Evolutionary conservation across 2,888 invertebrate species (phyloP).

Genomic region (Drosophila leonis): DNA sequence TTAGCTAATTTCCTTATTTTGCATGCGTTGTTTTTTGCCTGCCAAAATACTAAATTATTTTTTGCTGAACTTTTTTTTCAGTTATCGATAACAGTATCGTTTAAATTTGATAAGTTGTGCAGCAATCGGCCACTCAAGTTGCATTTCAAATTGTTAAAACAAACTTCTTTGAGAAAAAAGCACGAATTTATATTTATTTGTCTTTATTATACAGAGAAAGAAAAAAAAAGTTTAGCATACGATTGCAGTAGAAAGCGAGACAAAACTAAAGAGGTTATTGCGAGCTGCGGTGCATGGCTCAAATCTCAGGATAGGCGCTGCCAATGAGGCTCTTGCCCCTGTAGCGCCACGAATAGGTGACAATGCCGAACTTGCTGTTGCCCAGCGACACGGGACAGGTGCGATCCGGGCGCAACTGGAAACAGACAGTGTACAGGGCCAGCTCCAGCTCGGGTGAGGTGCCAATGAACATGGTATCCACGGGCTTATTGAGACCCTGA

Average conservation of each 20-base stretch:
- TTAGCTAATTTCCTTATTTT: background rate
- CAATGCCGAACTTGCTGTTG: slow-evolving; percentile 90
- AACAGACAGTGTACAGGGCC: slow-evolving; percentile 95
- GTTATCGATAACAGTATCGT: background rate
- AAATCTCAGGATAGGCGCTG: slow-evolving; percentile 93
- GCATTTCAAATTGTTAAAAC: background rate
- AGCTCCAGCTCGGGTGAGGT: slow-evolving; percentile 96
- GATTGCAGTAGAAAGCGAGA: slow-evolving; percentile 14
- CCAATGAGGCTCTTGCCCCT: slow-evolving; percentile 92
- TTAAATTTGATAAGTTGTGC: background rate
- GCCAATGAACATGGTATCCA: slow-evolving; percentile 92
- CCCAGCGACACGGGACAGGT: slow-evolving; percentile 91
- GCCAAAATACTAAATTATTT: background rate
- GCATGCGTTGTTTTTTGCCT: background rate
- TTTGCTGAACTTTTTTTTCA: background rate
- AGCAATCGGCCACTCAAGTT: background rate
- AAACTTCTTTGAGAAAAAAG: background rate
- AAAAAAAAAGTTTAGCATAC: slow-evolving; percentile 16
- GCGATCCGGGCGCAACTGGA: slow-evolving; percentile 90
- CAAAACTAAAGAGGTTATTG: slow-evolving; percentile 5
- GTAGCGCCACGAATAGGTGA: slow-evolving; percentile 91
- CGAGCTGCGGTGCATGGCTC: slow-evolving; percentile 63
- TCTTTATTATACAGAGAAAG: slow-evolving; percentile 37
- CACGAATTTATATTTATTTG: slow-evolving; percentile 16
- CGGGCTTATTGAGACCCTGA: slow-evolving; percentile 91